Evolutionary conservation across 2,797 vertebrate species (phyloP).

Genomic region (Telmatherina bonti): DNA sequence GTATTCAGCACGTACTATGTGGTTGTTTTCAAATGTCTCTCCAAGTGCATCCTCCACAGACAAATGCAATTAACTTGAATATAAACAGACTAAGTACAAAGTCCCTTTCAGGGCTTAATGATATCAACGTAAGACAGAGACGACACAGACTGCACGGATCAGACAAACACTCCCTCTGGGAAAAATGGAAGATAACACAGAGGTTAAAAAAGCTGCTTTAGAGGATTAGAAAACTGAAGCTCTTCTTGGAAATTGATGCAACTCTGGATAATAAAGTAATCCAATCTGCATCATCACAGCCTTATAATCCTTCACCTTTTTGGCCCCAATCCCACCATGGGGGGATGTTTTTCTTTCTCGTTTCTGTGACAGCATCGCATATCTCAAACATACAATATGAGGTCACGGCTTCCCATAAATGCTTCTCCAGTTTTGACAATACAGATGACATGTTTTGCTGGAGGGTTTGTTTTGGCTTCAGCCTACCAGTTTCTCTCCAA

Average conservation of each 20-base stretch:
- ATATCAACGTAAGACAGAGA: constrained; percentile 16
- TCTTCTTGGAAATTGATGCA: constrained; percentile 43
- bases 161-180: constrained; percentile 37
- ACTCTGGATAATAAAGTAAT: constrained; percentile 52
- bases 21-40: constrained; percentile 11
- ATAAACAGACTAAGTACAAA: constrained; percentile 18
- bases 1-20: not conserved
- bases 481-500: not conserved
- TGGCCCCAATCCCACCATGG: constrained; percentile 26
- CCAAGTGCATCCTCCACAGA: constrained; percentile 13
- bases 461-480: not conserved
- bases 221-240: constrained; percentile 44
- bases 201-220: constrained; percentile 14
- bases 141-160: constrained; percentile 27
- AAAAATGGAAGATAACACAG: constrained; percentile 25
- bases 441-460: not conserved
- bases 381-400: constrained; percentile 32
- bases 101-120: constrained; percentile 43
- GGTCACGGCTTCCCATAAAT: constrained; percentile 3
- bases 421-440: constrained; percentile 19
- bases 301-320: constrained; percentile 53
- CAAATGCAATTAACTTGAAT: constrained; percentile 17
- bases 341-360: constrained; percentile 18
- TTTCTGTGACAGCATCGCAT: constrained; percentile 44
- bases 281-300: constrained; percentile 57